A percentile compares a stretch with the other conserved stretches of the same genome.
These are phyloP conservation scores for Nasua narica DNA, from an alignment of 2,797 vertebrate species.

Conservation along the genomic window DNA sequence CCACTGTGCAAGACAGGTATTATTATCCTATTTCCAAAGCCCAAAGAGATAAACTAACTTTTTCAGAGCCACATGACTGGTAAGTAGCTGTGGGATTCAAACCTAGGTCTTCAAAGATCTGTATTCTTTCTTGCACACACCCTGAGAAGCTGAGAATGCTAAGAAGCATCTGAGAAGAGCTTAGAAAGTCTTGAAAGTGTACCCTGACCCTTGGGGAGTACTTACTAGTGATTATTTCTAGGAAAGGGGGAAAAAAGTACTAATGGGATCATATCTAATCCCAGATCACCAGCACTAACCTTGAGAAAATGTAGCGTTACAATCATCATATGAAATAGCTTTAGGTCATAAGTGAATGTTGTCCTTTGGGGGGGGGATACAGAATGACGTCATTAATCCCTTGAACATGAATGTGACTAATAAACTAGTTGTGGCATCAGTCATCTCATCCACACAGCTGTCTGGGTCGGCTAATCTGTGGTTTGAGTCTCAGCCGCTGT, in stretches of 20 bases:
- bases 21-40: not conserved
- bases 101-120: not conserved
- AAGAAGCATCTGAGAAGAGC: not conserved
- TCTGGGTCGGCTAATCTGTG: slow-evolving; percentile 41
- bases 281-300: not conserved
- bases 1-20: not conserved
- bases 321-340: not conserved
- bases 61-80: not conserved
- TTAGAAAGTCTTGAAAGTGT: not conserved
- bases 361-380: not conserved
- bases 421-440: not conserved
- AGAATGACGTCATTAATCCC: slow-evolving; percentile 11
- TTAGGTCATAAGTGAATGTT: not conserved
- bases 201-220: not conserved
- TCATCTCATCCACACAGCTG: slow-evolving; percentile 24
- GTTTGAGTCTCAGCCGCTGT: not conserved
- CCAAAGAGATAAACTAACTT: slow-evolving; percentile 2
- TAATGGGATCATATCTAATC: not conserved
- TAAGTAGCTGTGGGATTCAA: slow-evolving; percentile 10
- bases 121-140: not conserved
- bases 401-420: slow-evolving; percentile 13
- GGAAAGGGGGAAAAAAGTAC: not conserved
- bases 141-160: not conserved
- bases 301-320: not conserved
- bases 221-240: not conserved